Conservation (phyloP, 2,113 vertebrate species). For the Chlamydotis undulata region DNA sequence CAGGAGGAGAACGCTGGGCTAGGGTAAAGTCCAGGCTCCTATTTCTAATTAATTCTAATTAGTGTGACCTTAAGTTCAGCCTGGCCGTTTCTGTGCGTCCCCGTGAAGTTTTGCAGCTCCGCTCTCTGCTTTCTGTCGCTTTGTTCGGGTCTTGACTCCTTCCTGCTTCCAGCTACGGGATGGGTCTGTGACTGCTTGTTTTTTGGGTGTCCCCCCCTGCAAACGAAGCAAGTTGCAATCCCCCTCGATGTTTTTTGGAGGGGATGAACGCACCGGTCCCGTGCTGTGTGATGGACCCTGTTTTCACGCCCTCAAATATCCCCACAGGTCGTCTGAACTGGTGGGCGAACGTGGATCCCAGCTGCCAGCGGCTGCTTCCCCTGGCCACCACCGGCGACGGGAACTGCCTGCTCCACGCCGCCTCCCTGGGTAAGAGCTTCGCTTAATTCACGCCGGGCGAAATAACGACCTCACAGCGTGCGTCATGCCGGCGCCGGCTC, state of each 20-base stretch:
- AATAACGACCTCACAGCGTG: neutral
- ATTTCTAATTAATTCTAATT: neutral
- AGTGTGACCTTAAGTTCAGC: neutral
- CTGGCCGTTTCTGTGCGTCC: accelerated
- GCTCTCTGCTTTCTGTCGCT: neutral
- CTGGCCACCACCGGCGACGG: constrained; percentile 95
- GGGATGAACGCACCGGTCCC: accelerated
- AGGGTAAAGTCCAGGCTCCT: neutral
- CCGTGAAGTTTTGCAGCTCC: accelerated
- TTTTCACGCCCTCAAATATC: neutral
- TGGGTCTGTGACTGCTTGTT: accelerated
- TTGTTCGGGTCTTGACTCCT: accelerated
- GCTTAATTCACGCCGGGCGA: accelerated
- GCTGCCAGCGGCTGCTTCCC: constrained; percentile 90
- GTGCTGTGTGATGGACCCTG: accelerated
- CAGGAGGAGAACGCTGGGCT: neutral
- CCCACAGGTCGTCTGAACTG: constrained; percentile 92
- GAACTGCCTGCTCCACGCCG: constrained; percentile 94
- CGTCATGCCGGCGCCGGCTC: no score
- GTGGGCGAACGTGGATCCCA: constrained; percentile 91
- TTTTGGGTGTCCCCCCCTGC: accelerated
- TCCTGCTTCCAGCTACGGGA: accelerated
- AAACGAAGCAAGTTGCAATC: neutral
- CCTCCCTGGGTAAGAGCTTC: constrained; percentile 87
- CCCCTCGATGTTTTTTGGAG: accelerated